Evolutionary conservation across 2,113 vertebrate species (phyloP).

Genomic region (Beaufortia kweichowensis): DNA sequence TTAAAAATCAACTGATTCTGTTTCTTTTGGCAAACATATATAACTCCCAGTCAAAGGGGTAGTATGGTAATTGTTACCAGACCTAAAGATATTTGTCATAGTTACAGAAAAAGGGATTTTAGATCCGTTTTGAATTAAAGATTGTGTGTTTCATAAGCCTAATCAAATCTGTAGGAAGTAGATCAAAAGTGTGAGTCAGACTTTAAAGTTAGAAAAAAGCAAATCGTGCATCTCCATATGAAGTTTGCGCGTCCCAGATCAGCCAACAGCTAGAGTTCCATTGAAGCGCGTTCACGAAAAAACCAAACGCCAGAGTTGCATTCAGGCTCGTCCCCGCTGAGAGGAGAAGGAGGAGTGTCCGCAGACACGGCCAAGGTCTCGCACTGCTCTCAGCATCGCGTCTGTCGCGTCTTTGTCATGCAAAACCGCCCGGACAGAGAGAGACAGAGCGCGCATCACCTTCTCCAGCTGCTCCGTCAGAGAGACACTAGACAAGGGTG

Average conservation of each 20-base stretch:
- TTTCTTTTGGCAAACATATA: conserved; percentile 15
- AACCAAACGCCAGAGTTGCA: conserved; percentile 6
- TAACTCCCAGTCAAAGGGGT: neutral
- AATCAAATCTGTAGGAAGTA: neutral
- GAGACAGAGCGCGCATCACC: conserved; percentile 20
- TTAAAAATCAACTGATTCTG: conserved; percentile 1
- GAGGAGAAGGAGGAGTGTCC: conserved; percentile 60
- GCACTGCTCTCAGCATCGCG: conserved; percentile 58
- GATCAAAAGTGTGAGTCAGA: too few relatives aligned
- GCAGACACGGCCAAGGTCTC: conserved; percentile 51
- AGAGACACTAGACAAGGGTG: conserved; percentile 59
- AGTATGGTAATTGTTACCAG: conserved; percentile 28
- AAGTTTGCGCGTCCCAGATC: neutral
- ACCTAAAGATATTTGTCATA: neutral
- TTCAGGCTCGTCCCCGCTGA: conserved; percentile 10
- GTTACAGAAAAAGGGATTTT: neutral
- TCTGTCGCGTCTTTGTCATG: conserved; percentile 66
- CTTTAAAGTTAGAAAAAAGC: too few relatives aligned
- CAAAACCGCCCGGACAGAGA: conserved; percentile 47
- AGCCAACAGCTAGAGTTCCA: neutral
- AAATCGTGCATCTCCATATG: too few relatives aligned
- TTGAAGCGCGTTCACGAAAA: neutral
- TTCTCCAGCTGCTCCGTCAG: conserved; percentile 52
- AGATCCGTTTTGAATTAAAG: neutral
- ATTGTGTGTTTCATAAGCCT: neutral